Conservation (phyloP, 2,888 invertebrate species). For the Drosophila basisetae region DNA sequence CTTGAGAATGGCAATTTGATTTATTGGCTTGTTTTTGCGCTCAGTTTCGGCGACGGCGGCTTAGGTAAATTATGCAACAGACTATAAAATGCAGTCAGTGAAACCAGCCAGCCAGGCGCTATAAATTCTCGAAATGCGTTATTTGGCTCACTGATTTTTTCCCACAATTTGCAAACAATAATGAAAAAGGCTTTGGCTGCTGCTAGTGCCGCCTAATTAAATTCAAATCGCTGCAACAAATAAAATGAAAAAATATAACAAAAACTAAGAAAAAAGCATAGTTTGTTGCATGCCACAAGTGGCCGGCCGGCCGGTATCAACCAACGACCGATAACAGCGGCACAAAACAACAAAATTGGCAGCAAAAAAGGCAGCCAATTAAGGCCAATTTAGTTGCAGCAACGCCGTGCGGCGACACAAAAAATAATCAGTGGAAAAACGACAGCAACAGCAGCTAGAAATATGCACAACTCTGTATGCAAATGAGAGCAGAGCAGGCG, state of each 20-base stretch:
- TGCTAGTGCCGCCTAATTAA: slow-evolving; percentile 63
- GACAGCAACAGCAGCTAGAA: slow-evolving; percentile 41
- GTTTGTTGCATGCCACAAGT: slow-evolving; percentile 70
- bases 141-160: slow-evolving; percentile 71
- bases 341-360: slow-evolving; percentile 63
- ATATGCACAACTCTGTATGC: slow-evolving; percentile 62
- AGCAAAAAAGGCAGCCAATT: slow-evolving; percentile 79
- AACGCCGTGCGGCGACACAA: slow-evolving; percentile 70
- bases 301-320: slow-evolving; percentile 67
- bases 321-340: slow-evolving; percentile 72
- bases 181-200: slow-evolving; percentile 61
- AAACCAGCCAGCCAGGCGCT: slow-evolving; percentile 51
- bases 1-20: slow-evolving; percentile 80
- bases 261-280: slow-evolving; percentile 12
- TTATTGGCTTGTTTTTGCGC: slow-evolving; percentile 73
- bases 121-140: slow-evolving; percentile 67
- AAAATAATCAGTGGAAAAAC: slow-evolving; percentile 66
- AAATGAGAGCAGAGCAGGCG: slow-evolving; percentile 72
- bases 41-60: slow-evolving; percentile 52
- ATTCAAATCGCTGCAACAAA: slow-evolving; percentile 66
- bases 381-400: slow-evolving; percentile 78
- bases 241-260: slow-evolving; percentile 53
- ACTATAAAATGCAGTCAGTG: slow-evolving; percentile 66
- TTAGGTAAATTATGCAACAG: slow-evolving; percentile 69
- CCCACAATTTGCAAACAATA: slow-evolving; percentile 82